Evolutionary conservation across 2,797 vertebrate species (phyloP).

Genomic region (Anomalospiza imberbis): DNA sequence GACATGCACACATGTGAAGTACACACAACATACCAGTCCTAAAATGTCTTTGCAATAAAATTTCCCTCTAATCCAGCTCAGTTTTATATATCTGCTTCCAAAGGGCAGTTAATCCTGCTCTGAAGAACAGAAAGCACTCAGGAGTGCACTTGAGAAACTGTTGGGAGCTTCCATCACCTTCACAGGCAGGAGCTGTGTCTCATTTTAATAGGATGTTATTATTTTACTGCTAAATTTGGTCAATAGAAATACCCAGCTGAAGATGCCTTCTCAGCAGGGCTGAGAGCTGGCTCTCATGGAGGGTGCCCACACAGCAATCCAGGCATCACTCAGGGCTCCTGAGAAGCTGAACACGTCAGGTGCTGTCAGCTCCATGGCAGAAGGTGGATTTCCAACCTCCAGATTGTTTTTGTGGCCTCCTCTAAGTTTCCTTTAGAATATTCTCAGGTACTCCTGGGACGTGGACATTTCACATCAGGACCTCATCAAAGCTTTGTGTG

Average conservation of each 20-base stretch:
- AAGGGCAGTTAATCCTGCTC: neutral
- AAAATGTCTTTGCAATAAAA: neutral
- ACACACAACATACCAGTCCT: neutral
- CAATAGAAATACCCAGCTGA: neutral
- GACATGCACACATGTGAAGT: neutral
- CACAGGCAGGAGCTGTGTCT: neutral
- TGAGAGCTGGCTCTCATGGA: rapidly evolving
- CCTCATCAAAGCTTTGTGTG: neutral
- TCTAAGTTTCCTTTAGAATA: neutral
- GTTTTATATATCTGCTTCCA: neutral
- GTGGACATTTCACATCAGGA: neutral
- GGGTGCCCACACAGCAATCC: neutral
- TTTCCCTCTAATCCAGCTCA: neutral
- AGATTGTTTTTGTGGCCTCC: neutral
- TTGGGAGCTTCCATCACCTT: slow-evolving; percentile 3
- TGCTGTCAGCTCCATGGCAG: neutral
- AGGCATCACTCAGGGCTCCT: neutral
- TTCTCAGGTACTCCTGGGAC: neutral
- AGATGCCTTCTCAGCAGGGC: neutral
- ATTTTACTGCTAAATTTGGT: neutral
- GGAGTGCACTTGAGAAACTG: neutral
- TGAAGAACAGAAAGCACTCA: slow-evolving; percentile 9
- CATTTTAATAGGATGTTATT: neutral
- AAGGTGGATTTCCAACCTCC: neutral
- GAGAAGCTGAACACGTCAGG: neutral